These are phyloP conservation scores for Melanotaenia pygmaea DNA, from an alignment of 2,797 vertebrate genomes.

Conservation along the genomic window DNA sequence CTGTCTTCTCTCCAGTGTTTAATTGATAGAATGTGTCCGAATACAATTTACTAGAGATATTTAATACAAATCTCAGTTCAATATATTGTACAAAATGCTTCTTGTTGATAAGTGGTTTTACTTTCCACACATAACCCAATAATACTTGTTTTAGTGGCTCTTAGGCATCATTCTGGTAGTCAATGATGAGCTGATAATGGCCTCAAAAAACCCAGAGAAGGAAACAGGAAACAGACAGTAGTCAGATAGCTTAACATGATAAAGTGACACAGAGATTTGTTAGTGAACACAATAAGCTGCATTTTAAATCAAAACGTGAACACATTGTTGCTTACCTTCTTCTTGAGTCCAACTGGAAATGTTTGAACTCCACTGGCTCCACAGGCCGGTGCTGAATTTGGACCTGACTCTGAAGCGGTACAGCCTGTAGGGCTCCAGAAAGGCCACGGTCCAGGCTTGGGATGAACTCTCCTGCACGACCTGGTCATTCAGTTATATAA, in stretches of 20 bases:
- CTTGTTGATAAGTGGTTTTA: background rate
- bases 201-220: constrained; percentile 15
- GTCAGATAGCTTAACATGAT: constrained; percentile 26
- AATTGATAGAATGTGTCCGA: background rate
- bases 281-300: background rate
- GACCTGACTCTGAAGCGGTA: constrained; percentile 88
- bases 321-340: constrained; percentile 78
- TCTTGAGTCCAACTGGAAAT: constrained; percentile 78
- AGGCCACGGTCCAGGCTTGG: constrained; percentile 53
- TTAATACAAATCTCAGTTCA: background rate
- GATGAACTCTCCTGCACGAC: constrained; percentile 9
- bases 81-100: background rate
- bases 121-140: constrained; percentile 1
- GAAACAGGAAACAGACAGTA: background rate
- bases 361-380: constrained; percentile 87
- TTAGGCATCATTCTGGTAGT: background rate
- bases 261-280: constrained; percentile 6
- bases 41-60: background rate
- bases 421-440: constrained; percentile 82
- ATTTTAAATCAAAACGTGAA: background rate
- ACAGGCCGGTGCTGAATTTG: constrained; percentile 83
- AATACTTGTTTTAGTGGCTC: constrained; percentile 28
- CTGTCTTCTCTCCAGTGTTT: background rate
- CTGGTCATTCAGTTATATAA: constrained; percentile 28
- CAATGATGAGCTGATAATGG: constrained; percentile 33